Conservation (phyloP, 2,113 vertebrate genomes). For the Stegostoma tigrinum region DNA sequence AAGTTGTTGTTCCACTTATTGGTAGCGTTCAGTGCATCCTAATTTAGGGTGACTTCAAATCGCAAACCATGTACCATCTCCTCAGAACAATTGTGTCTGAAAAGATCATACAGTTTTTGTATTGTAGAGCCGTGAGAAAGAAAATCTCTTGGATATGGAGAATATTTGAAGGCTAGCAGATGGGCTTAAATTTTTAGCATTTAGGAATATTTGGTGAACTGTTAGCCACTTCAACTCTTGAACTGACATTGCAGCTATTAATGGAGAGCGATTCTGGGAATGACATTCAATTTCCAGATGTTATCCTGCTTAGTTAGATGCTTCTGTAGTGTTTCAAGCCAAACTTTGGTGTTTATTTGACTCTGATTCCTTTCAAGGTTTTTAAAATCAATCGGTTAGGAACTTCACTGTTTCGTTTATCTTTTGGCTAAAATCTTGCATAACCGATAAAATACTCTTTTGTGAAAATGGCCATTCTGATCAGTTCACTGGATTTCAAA, state of each 20-base stretch:
- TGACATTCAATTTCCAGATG: not conserved
- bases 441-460: not conserved
- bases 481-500: not conserved
- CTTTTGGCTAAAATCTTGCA: not conserved
- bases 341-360: not conserved
- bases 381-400: not conserved
- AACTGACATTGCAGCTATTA: not conserved
- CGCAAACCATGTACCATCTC: not conserved
- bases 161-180: not conserved
- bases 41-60: not conserved
- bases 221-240: not conserved
- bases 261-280: not conserved
- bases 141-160: not conserved
- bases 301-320: not conserved
- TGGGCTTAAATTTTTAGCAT: not conserved
- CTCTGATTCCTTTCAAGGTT: not conserved
- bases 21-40: not conserved
- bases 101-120: not conserved
- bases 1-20: not conserved
- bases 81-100: not conserved
- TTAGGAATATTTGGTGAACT: not conserved
- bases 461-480: not conserved
- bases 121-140: not conserved
- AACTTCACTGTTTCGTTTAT: not conserved
- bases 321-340: not conserved